Evolutionary conservation across 1,140 invertebrate genomes (phyloP), one percentile per base, ranked within the genome.

Genomic region (Drosophila lowei): DNA sequence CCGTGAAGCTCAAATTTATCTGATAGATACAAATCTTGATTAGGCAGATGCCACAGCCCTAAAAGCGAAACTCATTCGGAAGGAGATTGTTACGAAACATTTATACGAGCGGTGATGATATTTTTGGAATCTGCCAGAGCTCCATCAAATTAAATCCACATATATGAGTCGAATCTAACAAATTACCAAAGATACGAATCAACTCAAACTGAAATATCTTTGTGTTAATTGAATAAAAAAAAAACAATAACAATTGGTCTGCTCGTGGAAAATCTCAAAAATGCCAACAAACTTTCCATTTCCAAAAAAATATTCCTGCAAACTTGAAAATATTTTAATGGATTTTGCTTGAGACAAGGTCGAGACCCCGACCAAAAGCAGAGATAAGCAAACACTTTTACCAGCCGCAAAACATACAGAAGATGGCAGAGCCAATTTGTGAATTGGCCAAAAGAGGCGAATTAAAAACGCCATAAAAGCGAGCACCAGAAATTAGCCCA

Each of bases 391-490:
- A 67, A 74, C 57, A 85, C 67, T 85, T 74, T 85, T 85, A 86
- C 79, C 72, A 48, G 57, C 70, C 50, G 16, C 60, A 54, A 41
- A 49, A 55, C 8, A 8, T 30, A 59, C 56, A 66, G 47, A 63
- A 72, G 55, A 58, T 73, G 70, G 58, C 71, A 63, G 65, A 67
- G 28, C 81, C 77, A 80, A 63, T 86, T 81, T 70, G 68, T 75
- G 74, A 81, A 86, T 81, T 38, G 34, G 77, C 81, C 80, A 77
- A 80, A 86, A 86, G 62, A 73, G 76, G 59, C 77, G 77, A 85
- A 85, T 72, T 84, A 84, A 79, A 79, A 65, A 73, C 53, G 49
- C 56, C 56, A 67, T 80, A 80, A 79, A 61, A 64, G 38, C 72
- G 55, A 75, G 75, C 38, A 58, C 44, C 30, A 59, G 43, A 74